These are phyloP conservation scores for Psittacara wagleri DNA, from an alignment of 2,113 vertebrate species.

Conservation along the genomic window DNA sequence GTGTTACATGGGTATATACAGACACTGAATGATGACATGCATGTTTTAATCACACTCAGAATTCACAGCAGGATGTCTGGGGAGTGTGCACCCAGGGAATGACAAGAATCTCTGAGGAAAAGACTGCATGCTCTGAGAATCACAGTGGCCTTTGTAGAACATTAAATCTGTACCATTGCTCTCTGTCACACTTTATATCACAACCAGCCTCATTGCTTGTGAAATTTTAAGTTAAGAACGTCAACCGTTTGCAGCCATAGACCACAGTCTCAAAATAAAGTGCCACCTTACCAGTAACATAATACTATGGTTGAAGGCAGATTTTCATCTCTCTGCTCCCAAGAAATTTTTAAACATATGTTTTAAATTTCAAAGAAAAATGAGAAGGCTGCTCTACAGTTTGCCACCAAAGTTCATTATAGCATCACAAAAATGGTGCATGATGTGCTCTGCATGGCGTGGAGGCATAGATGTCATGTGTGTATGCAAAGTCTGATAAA, in stretches of 20 bases:
- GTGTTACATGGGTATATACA: neutral
- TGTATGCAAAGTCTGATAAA: neutral
- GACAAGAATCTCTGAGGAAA: neutral
- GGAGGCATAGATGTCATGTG: neutral
- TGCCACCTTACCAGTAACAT: neutral
- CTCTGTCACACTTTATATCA: neutral
- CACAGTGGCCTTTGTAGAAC: neutral
- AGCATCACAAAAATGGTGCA: neutral
- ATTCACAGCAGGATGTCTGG: neutral
- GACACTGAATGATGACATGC: neutral
- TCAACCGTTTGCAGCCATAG: neutral
- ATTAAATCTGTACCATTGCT: neutral
- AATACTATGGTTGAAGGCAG: neutral
- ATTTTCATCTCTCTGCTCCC: neutral
- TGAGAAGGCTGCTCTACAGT: neutral
- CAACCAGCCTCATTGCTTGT: neutral
- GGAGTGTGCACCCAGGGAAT: neutral
- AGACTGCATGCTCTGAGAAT: neutral
- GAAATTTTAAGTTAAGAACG: neutral
- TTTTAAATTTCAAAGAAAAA: neutral
- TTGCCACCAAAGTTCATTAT: neutral
- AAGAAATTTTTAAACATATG: neutral
- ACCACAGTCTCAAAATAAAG: neutral
- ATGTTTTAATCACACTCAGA: neutral
- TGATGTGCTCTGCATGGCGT: rapidly evolving